These are phyloP conservation scores for Antheraea pernyi DNA, from an alignment of 1,140 invertebrate genomes.

Conservation along the genomic window DNA sequence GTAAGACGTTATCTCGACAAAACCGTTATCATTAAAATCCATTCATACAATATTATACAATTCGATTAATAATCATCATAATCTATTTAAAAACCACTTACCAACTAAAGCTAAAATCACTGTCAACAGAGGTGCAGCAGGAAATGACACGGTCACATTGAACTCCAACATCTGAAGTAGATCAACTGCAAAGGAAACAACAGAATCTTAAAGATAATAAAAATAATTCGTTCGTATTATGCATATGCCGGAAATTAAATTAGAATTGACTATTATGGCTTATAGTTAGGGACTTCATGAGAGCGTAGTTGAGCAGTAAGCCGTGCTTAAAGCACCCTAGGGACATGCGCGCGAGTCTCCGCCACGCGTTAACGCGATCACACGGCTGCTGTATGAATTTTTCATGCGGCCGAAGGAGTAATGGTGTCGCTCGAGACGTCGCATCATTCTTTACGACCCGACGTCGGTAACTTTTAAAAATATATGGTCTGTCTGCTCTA, in stretches of 20 bases:
- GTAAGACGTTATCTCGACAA: too few species aligned
- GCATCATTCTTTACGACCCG: conserved; percentile 75
- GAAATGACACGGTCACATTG: conserved; percentile 95
- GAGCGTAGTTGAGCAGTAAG: conserved; percentile 36
- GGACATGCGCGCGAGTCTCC: conserved; percentile 52
- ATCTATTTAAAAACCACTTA: conserved; percentile 80
- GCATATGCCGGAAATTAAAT: conserved; percentile 21
- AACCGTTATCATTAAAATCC: too few species aligned
- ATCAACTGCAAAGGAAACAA: conserved; percentile 88
- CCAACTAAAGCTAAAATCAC: conserved; percentile 98
- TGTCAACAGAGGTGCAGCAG: conserved; percentile 96
- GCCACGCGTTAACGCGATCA: conserved; percentile 58
- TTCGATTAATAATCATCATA: too few species aligned
- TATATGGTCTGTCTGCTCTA: conserved; percentile 48
- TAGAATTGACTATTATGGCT: conserved; percentile 28
- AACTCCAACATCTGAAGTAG: conserved; percentile 98
- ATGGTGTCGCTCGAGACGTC: conserved; percentile 63
- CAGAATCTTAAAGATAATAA: background rate
- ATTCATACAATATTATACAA: too few species aligned
- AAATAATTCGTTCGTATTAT: background rate
- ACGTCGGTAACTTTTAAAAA: conserved; percentile 64
- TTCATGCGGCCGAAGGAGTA: conserved; percentile 64
- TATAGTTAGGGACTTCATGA: conserved; percentile 22
- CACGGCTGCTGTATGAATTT: conserved; percentile 65
- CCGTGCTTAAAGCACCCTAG: conserved; percentile 39